A percentile compares a stretch with the other conserved stretches of the same genome.
These are phyloP conservation scores for Aplocera efformata DNA, from an alignment of 2,888 invertebrate genomes.

Conservation along the genomic window DNA sequence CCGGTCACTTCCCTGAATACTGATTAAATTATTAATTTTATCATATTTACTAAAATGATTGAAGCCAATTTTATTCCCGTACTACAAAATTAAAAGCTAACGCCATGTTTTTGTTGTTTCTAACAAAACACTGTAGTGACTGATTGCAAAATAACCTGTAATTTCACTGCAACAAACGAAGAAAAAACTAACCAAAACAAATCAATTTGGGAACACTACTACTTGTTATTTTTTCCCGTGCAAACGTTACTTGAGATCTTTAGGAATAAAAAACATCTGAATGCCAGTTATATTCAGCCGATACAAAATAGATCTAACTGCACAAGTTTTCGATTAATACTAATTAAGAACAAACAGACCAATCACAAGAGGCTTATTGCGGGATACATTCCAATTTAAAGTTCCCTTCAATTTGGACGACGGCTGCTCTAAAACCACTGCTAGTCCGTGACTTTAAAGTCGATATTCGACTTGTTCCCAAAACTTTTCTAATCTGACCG, in stretches of 20 bases:
- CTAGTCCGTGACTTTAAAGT: slow-evolving; percentile 75
- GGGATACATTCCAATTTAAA: slow-evolving; percentile 81
- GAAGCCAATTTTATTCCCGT: no score
- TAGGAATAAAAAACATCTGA: not conserved
- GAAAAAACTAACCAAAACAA: no score
- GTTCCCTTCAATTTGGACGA: slow-evolving; percentile 71
- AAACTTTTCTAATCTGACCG: slow-evolving; percentile 80
- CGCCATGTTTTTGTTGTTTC: no score
- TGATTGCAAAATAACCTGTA: no score
- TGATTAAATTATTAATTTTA: slow-evolving; percentile 47
- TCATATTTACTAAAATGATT: slow-evolving; percentile 32
- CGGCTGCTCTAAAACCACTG: slow-evolving; percentile 72
- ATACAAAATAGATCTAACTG: slow-evolving; percentile 37
- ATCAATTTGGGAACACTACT: no score
- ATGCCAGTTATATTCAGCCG: not conserved
- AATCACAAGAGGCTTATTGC: slow-evolving; percentile 77
- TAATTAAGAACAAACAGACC: slow-evolving; percentile 79
- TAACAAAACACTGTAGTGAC: no score
- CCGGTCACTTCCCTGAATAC: slow-evolving; percentile 66
- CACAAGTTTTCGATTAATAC: slow-evolving; percentile 73
- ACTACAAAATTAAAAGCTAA: no score
- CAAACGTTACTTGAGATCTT: no score
- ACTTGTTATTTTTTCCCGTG: no score
- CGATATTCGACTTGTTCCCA: slow-evolving; percentile 73
- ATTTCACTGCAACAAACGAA: no score